A percentile compares a stretch with the other conserved stretches of the same genome.
These are phyloP conservation scores for Lepas anatifera DNA, from an alignment of 2,888 invertebrate species.

Conservation along the genomic window DNA sequence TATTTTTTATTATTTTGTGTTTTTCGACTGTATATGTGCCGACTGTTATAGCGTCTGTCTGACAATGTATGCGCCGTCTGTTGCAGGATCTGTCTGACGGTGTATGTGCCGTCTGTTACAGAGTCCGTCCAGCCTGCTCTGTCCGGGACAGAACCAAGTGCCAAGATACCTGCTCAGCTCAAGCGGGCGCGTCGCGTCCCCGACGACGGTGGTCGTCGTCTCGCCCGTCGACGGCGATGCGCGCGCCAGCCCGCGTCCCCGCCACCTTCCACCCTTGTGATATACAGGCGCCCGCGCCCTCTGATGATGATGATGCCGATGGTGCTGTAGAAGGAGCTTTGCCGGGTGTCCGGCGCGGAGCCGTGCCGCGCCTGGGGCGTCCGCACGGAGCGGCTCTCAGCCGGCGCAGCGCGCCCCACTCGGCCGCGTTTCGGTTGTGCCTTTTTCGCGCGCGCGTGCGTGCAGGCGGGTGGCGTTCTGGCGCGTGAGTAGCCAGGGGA, in stretches of 20 bases:
- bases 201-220: not conserved
- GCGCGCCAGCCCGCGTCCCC: not conserved
- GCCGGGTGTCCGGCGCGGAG: no score
- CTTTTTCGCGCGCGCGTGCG: not conserved
- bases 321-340: not conserved
- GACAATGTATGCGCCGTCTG: no score
- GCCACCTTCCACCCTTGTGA: slow-evolving; percentile 8
- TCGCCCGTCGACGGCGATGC: not conserved
- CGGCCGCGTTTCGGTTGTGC: not conserved
- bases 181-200: not conserved
- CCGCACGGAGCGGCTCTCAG: not conserved
- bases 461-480: no score
- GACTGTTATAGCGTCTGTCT: no score
- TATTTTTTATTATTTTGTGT: no score
- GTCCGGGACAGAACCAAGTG: not conserved
- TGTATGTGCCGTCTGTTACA: no score
- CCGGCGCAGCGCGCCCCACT: not conserved
- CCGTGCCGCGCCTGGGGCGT: no score
- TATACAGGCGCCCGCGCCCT: not conserved
- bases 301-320: no score
- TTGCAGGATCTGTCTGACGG: no score
- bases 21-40: no score
- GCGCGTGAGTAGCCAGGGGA: no score
- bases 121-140: not conserved
- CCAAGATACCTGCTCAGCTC: slow-evolving; percentile 8